Base-by-base conservation (phyloP, 1,140 invertebrate species). In the Neodiprion virginianus region DNA sequence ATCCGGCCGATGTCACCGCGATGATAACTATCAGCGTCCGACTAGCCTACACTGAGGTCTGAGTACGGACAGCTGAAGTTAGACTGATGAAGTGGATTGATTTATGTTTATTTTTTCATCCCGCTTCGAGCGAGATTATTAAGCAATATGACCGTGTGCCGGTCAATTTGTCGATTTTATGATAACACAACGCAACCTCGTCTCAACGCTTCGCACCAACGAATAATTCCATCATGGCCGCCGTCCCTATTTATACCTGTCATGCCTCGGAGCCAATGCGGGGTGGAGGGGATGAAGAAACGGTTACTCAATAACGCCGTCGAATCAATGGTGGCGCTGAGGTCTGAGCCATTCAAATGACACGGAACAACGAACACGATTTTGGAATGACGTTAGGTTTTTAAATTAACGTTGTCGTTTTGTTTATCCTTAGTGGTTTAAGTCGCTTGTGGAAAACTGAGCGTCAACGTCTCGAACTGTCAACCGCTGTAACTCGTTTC, bases 1-100 rank as follows among this genome's bases (percentile, higher is more conserved):
- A 40, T 40, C 1, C 5, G 28, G 28, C 28, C 28, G 28, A 40
- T 40, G 28, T 40, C 28, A 21, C 61, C 61, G 61, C 17, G 21
- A 8, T 47, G 23, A 47, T 47, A 69, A 69, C 67, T 69, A 71
- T 80, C 77, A 79, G 82, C 84, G 84, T 82, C 87, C 87, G 87
- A 86, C 87, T 88, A 88, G 86, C 83, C 86, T 88, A 84, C 87
- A 88, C 87, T 88, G 87, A 88, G 85, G 84, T 85, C 86, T 88
- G 85, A 88, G 87, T 79, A 78, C 87, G 87, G 87, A 85, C 83
- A 82, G 81, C 78, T 81, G 72, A 81, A 82, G 75, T 83, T 78
- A 83, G 68, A 71, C 28, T 28, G 10, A 50, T 23, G 40, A 77
- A 72, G 72, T 80, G 71, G 80, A 82, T 81, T 75, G 71, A 80